Evolutionary conservation across 2,888 invertebrate species (phyloP), one percentile per base, ranked within the genome.

Genomic region (Aphidius colemani): DNA sequence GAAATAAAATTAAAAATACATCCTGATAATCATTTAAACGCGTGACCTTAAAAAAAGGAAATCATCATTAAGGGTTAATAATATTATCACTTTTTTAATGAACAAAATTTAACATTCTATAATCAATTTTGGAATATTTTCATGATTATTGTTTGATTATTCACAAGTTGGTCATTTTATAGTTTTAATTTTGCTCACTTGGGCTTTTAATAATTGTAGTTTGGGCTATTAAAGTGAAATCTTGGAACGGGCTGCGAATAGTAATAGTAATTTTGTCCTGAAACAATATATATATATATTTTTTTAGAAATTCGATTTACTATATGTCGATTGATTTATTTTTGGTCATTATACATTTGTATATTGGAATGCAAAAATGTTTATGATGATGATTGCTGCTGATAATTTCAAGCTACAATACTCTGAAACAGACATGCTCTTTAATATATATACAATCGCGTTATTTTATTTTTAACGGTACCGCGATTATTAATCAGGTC

Each of bases 221-320:
- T 81, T 71, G 82, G 82, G 72, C 74, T 76, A 76, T 78, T 80
- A 81, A 81, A 82, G 75, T 78, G 78, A 80, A 74, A 80, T 74
- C 73, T 72, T 76, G 82, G 82, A 77, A 79, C 79, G 74, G 82
- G 82, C 80, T 80, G 72, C 79, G 82, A 80, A 80, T 82, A 82
- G 80, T 82, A 82, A 79, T 73, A 77, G 80, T 78, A 82, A 74
- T 75, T 75, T 69, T 75, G 65, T 73, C 76, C 81, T 81, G 81
- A 76, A 81, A 81, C 73, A 77, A 70, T 63, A 66, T 66, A 18
- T 18, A 18, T 18, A 2, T 18, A 18, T 18, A 18, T 10, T 66
- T 65, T 65, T 59, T 49, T 62, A 30, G 1, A 30, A 30, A 3
- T 30, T 18, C n/a, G n/a, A 18, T 18, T 18, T 18, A 18, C 13